phyloP scores from a whole-genome alignment of 1,140 invertebrate genomes.

The Portunus trituberculatus region DNA sequence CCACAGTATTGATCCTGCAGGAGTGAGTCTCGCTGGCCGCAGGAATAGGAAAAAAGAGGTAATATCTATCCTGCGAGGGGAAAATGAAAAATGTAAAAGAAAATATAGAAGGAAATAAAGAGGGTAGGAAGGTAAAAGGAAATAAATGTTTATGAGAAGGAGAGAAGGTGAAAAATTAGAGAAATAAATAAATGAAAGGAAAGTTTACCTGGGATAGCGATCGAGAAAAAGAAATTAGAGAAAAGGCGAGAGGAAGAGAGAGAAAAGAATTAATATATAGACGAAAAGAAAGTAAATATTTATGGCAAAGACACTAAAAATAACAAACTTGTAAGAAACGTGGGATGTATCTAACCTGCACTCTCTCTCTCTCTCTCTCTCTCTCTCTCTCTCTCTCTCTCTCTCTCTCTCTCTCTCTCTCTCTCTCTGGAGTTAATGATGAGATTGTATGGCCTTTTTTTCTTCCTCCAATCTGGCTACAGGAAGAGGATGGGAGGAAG shows the following conservation, averaged over 20 bases:
- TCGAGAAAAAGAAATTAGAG: too few species aligned
- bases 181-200: too few species aligned
- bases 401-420: constrained; percentile 20
- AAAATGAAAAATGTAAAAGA: neutral
- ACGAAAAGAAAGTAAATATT: too few species aligned
- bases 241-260: too few species aligned
- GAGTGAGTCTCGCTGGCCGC: neutral
- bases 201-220: too few species aligned
- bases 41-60: neutral
- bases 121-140: neutral
- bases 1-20: neutral
- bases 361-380: constrained; percentile 20
- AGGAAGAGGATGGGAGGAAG: neutral
- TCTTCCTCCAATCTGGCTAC: neutral
- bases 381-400: constrained; percentile 20
- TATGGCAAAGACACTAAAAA: too few species aligned
- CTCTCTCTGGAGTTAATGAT: neutral
- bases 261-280: too few species aligned
- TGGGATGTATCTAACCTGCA: too few species aligned
- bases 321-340: too few species aligned
- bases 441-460: neutral
- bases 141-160: neutral
- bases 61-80: too few species aligned
- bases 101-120: neutral
- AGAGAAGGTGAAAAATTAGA: neutral